Evolutionary conservation across 2,888 invertebrate genomes (phyloP).

Genomic region (Gari tellinella): DNA sequence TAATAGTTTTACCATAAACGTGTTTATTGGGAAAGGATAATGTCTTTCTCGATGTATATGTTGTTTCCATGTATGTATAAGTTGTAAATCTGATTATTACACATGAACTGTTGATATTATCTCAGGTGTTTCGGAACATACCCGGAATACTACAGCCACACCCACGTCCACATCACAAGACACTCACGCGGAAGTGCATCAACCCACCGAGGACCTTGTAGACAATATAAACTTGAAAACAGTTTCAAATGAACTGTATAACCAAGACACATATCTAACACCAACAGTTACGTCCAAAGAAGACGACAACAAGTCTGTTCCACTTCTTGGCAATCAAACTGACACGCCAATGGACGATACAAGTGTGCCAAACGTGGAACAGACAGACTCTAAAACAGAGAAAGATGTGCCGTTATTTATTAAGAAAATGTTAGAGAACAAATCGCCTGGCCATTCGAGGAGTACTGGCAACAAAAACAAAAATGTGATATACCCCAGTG

Average conservation of each 20-base stretch:
- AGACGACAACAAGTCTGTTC: constrained; percentile 10
- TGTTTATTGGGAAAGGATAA: too few relatives aligned
- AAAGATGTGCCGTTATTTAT: too few relatives aligned
- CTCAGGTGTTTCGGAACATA: too few relatives aligned
- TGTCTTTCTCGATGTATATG: too few relatives aligned
- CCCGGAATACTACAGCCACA: too few relatives aligned
- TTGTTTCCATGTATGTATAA: too few relatives aligned
- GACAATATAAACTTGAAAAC: constrained; percentile 36
- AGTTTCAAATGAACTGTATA: constrained; percentile 42
- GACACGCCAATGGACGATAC: background rate
- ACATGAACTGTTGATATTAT: too few relatives aligned
- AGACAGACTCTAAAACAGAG: background rate
- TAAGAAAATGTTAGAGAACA: background rate
- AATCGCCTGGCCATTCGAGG: background rate
- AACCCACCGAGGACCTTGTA: constrained; percentile 1
- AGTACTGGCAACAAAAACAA: constrained; percentile 26
- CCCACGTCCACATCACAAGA: too few relatives aligned
- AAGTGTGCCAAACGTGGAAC: background rate
- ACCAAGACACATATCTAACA: constrained; percentile 32
- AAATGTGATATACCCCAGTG: constrained; percentile 47
- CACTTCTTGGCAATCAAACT: constrained; percentile 10
- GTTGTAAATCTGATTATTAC: too few relatives aligned
- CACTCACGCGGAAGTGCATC: background rate
- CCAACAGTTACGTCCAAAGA: constrained; percentile 9
- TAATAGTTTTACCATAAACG: too few relatives aligned